phyloP scores from a whole-genome alignment of 2,113 vertebrate species.

The Anolis sagrei region DNA sequence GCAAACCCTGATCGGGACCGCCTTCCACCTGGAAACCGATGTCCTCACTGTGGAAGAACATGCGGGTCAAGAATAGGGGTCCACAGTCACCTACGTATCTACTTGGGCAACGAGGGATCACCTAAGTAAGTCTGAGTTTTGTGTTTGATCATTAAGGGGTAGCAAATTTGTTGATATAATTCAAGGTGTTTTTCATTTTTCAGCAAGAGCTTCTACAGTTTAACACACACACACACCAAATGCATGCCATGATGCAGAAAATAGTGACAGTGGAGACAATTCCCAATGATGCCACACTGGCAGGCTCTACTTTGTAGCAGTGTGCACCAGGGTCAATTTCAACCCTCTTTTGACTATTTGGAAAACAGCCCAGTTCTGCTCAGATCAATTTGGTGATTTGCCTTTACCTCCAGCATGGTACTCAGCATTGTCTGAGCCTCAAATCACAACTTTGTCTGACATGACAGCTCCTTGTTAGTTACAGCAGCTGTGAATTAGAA shows the following conservation, averaged over 20 bases:
- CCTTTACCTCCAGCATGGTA: slow-evolving; percentile 60
- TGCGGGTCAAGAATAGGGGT: too few species aligned
- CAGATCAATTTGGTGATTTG: slow-evolving; percentile 34
- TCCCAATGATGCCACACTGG: background rate
- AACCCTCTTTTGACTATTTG: background rate
- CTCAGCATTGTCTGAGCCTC: slow-evolving; percentile 48
- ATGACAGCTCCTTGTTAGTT: slow-evolving; percentile 53
- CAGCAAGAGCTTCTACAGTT: background rate
- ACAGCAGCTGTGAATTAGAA: slow-evolving; percentile 33
- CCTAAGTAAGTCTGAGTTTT: too few species aligned
- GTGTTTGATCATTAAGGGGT: too few species aligned
- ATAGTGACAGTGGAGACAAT: too few species aligned
- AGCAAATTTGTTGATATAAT: too few species aligned
- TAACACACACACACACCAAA: background rate
- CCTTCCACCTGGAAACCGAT: too few species aligned
- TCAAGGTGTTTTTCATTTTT: background rate
- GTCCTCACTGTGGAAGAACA: too few species aligned
- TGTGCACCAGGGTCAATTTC: background rate
- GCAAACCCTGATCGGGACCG: too few species aligned
- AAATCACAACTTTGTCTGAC: slow-evolving; percentile 49
- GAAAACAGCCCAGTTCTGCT: background rate
- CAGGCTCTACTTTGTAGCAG: background rate
- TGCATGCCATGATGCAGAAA: background rate
- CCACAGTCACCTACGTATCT: too few species aligned
- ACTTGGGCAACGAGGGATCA: too few species aligned